phyloP scores from a whole-genome alignment of 2,113 vertebrate species.

The Azemiops feae region DNA sequence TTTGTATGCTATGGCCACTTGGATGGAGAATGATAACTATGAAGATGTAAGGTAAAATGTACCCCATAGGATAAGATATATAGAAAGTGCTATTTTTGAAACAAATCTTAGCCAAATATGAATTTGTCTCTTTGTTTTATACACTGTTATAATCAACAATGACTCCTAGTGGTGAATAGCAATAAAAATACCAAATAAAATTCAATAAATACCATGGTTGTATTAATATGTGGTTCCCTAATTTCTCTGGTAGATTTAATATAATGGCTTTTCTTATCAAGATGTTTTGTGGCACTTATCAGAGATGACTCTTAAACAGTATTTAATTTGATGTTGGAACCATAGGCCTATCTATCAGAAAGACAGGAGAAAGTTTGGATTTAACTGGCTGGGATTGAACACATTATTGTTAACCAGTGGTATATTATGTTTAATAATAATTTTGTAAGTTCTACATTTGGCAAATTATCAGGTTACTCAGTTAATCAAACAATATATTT shows the following conservation, averaged over 20 bases:
- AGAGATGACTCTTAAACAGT: not conserved
- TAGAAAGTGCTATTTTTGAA: constrained; percentile 35
- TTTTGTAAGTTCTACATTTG: not conserved
- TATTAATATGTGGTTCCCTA: not conserved
- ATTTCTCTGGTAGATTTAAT: not conserved
- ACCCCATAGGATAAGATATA: constrained; percentile 23
- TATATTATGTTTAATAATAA: not conserved
- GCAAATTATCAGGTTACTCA: not conserved
- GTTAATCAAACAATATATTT: not conserved
- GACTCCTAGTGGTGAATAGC: not conserved
- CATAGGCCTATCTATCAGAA: not conserved
- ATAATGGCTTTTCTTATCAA: not conserved
- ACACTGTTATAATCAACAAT: not conserved
- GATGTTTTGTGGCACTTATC: not conserved
- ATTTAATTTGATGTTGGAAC: not conserved
- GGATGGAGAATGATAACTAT: constrained; percentile 72
- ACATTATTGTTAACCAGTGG: not conserved
- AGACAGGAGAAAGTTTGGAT: not conserved
- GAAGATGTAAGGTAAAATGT: constrained; percentile 78
- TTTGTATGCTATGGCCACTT: constrained; percentile 73
- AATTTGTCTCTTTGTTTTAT: not conserved
- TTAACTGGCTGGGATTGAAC: not conserved
- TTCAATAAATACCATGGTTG: not conserved
- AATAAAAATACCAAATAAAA: not conserved
- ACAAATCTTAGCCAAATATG: not conserved